Evolutionary conservation across 2,888 invertebrate genomes (phyloP).

Genomic region (Andrena chrysosceles): DNA sequence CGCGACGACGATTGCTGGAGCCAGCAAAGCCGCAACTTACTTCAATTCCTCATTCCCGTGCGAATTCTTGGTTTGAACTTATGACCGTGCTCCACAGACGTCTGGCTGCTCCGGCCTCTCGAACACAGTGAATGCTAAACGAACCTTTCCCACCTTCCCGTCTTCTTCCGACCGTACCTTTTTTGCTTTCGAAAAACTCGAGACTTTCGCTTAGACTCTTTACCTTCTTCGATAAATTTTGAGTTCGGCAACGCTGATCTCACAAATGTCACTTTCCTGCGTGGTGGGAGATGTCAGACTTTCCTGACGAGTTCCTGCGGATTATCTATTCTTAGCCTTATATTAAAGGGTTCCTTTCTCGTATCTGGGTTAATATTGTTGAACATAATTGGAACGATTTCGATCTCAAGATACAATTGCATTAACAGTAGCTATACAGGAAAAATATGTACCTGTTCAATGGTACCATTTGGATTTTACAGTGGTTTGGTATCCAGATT

Average conservation of each 20-base stretch:
- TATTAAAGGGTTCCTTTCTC: too few species aligned
- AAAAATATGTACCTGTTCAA: too few species aligned
- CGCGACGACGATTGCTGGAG: slow-evolving; percentile 72
- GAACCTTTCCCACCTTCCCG: slow-evolving; percentile 69
- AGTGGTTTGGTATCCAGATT: too few species aligned
- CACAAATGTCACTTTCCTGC: neutral
- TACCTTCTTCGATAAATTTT: slow-evolving; percentile 15
- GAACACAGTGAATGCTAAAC: slow-evolving; percentile 72
- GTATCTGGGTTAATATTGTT: too few species aligned
- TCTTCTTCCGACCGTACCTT: slow-evolving; percentile 37
- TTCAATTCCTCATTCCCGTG: slow-evolving; percentile 83
- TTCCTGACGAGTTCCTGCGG: neutral
- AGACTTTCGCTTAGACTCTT: slow-evolving; percentile 27
- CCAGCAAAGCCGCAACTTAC: slow-evolving; percentile 78
- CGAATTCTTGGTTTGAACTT: slow-evolving; percentile 83
- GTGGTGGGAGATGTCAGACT: neutral
- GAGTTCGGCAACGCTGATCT: neutral
- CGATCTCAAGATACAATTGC: too few species aligned
- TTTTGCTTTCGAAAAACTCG: slow-evolving; percentile 26
- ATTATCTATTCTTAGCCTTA: too few species aligned
- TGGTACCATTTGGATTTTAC: too few species aligned
- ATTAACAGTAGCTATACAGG: too few species aligned
- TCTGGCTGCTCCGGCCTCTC: slow-evolving; percentile 70
- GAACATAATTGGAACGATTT: too few species aligned
- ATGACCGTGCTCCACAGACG: slow-evolving; percentile 76